Evolutionary conservation across 2,797 vertebrate species (phyloP).

Genomic region (Setipinna tenuifilis): DNA sequence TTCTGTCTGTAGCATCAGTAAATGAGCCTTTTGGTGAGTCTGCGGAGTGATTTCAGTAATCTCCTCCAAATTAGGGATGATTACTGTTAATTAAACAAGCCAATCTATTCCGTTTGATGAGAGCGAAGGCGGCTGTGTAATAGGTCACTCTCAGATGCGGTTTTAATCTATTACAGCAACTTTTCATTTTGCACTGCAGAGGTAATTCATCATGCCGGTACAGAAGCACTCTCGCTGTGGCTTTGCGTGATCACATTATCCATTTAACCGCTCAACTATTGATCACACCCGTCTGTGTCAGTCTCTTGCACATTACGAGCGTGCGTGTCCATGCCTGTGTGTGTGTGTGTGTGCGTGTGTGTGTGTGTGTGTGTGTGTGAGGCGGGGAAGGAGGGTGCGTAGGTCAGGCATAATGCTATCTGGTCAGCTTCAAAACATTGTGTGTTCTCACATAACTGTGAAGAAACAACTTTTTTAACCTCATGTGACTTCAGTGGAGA

Average conservation of each 20-base stretch:
- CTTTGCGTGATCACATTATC: constrained; percentile 63
- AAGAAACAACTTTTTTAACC: too few species aligned
- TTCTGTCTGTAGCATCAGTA: background rate
- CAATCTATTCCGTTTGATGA: constrained; percentile 62
- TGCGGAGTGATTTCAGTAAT: constrained; percentile 54
- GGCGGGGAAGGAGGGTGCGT: background rate
- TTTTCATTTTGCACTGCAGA: constrained; percentile 61
- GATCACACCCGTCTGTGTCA: constrained; percentile 49
- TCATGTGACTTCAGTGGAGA: too few species aligned
- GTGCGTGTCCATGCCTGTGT: constrained; percentile 32
- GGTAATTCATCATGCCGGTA: constrained; percentile 65
- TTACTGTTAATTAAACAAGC: constrained; percentile 65
- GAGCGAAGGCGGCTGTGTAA: constrained; percentile 49
- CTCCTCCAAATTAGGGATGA: constrained; percentile 60
- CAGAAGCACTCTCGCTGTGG: constrained; percentile 58
- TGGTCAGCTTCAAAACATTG: too few species aligned
- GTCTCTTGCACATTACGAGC: constrained; percentile 45
- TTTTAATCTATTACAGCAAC: constrained; percentile 66
- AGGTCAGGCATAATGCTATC: too few species aligned
- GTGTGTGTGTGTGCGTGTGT: constrained; percentile 23
- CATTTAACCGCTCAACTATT: constrained; percentile 55
- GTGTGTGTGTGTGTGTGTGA: constrained; percentile 9
- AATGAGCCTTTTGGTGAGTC: background rate
- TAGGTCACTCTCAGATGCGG: constrained; percentile 44
- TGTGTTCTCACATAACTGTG: too few species aligned